phyloP scores from a whole-genome alignment of 2,888 invertebrate species.

The Meiosimyza platycephala region DNA sequence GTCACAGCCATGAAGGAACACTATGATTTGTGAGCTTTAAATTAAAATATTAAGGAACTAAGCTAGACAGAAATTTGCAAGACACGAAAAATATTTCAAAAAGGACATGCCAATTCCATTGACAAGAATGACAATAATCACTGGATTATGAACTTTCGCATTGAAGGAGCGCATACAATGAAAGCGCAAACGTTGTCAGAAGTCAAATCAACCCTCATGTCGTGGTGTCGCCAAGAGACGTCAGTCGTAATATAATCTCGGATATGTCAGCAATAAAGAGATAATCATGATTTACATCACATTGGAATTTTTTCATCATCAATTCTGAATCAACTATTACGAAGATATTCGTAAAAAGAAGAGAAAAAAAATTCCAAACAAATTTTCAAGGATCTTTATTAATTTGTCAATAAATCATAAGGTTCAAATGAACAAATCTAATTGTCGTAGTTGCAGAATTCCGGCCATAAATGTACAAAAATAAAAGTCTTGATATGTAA shows the following conservation, averaged over 20 bases:
- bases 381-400: neutral
- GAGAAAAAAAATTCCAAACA: neutral
- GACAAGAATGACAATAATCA: slow-evolving; percentile 34
- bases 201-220: neutral
- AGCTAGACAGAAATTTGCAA: slow-evolving; percentile 34
- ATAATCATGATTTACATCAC: slow-evolving; percentile 65
- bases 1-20: slow-evolving; percentile 3
- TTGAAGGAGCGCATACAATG: slow-evolving; percentile 3
- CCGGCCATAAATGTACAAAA: too few species aligned
- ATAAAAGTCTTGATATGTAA: too few species aligned
- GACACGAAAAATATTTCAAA: slow-evolving; percentile 31
- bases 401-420: neutral
- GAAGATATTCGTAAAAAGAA: neutral
- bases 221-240: neutral
- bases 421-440: neutral
- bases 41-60: slow-evolving; percentile 30
- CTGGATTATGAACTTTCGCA: slow-evolving; percentile 13
- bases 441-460: neutral
- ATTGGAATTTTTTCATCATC: slow-evolving; percentile 49
- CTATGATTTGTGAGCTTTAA: slow-evolving; percentile 42
- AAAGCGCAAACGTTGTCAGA: neutral
- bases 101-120: slow-evolving; percentile 30
- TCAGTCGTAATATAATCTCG: slow-evolving; percentile 30
- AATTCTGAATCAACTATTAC: slow-evolving; percentile 21
- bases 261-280: slow-evolving; percentile 63